phyloP scores from a whole-genome alignment of 1,140 invertebrate genomes.

The Bactericera cockerelli region DNA sequence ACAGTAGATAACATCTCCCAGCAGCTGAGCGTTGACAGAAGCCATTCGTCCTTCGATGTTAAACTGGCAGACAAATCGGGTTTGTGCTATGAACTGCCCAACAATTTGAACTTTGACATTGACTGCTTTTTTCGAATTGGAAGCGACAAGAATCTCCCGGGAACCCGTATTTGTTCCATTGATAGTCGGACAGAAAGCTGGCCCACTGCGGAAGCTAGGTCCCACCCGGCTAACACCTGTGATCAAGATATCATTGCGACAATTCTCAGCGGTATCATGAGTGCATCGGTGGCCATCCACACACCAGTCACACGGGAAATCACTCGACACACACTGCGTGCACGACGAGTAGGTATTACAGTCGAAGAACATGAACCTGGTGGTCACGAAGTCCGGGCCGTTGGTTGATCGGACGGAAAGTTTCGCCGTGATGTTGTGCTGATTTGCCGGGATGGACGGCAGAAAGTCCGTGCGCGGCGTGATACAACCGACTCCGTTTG shows the following conservation, averaged over 20 bases:
- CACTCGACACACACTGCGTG: slow-evolving; percentile 83
- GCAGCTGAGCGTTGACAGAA: slow-evolving; percentile 73
- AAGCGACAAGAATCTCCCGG: slow-evolving; percentile 77
- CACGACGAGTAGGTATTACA: slow-evolving; percentile 91
- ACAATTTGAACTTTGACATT: slow-evolving; percentile 89
- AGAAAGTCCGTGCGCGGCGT: slow-evolving; percentile 82
- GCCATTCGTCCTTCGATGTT: slow-evolving; percentile 88
- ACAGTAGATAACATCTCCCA: slow-evolving; percentile 88
- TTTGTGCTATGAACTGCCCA: slow-evolving; percentile 85
- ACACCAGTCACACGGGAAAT: slow-evolving; percentile 92
- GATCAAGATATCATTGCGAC: slow-evolving; percentile 83
- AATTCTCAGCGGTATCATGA: slow-evolving; percentile 88
- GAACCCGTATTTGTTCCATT: slow-evolving; percentile 74
- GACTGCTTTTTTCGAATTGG: slow-evolving; percentile 73
- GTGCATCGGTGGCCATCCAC: slow-evolving; percentile 94
- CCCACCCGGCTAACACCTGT: slow-evolving; percentile 71
- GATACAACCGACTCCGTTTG: slow-evolving; percentile 80
- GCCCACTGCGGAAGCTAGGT: slow-evolving; percentile 81
- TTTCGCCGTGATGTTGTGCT: slow-evolving; percentile 95
- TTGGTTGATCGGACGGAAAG: slow-evolving; percentile 79
- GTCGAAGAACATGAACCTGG: slow-evolving; percentile 95
- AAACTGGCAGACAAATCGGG: slow-evolving; percentile 87
- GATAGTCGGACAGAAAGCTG: slow-evolving; percentile 82
- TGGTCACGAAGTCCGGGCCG: slow-evolving; percentile 85
- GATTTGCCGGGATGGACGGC: slow-evolving; percentile 72